A percentile compares a stretch with the other conserved stretches of the same genome.
These are phyloP conservation scores for Zingel zingel DNA, from an alignment of 2,113 vertebrate species.

Conservation along the genomic window DNA sequence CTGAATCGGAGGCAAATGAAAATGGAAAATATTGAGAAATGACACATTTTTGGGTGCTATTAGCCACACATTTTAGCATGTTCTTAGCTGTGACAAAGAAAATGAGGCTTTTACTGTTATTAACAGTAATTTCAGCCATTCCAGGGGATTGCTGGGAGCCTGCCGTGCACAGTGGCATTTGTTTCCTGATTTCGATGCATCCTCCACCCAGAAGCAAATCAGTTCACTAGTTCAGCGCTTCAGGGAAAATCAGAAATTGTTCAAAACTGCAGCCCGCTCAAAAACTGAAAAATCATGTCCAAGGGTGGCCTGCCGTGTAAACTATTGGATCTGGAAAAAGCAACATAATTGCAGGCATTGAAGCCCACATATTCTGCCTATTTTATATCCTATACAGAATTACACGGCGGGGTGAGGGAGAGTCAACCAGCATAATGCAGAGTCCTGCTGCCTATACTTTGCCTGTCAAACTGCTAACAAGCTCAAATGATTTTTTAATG, in stretches of 20 bases:
- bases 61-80: conserved; percentile 48
- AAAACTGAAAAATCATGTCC: conserved; percentile 66
- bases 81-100: conserved; percentile 50
- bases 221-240: conserved; percentile 69
- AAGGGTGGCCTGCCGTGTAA: conserved; percentile 65
- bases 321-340: conserved; percentile 61
- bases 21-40: conserved; percentile 72
- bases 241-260: conserved; percentile 67
- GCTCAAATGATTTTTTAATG: conserved; percentile 83
- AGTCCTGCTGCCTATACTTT: conserved; percentile 77
- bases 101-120: conserved; percentile 70
- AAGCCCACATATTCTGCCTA: conserved; percentile 62
- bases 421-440: conserved; percentile 74
- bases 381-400: conserved; percentile 74
- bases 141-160: conserved; percentile 51
- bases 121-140: conserved; percentile 66
- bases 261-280: conserved; percentile 49
- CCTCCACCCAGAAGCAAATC: conserved; percentile 71
- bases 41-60: conserved; percentile 56
- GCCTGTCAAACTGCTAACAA: conserved; percentile 82
- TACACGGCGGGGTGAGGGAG: conserved; percentile 67
- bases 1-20: conserved; percentile 73
- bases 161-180: conserved; percentile 51
- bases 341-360: conserved; percentile 71
- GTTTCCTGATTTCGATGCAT: conserved; percentile 69